These are phyloP conservation scores for pig (Sus scrofa) DNA, from an alignment of 2,113 vertebrate species.

Conservation along the genomic window DNA sequence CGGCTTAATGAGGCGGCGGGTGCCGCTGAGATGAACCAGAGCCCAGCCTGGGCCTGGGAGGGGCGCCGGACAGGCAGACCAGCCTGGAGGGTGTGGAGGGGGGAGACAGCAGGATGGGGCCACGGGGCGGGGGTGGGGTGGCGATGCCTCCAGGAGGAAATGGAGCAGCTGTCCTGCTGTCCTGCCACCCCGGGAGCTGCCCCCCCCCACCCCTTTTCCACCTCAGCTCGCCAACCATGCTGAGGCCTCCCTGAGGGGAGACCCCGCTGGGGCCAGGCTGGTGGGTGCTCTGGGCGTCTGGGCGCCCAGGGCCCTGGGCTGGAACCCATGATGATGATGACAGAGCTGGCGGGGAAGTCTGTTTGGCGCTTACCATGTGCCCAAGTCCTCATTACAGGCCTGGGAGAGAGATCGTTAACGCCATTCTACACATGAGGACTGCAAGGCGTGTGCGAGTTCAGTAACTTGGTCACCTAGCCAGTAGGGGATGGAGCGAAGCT, in stretches of 20 bases:
- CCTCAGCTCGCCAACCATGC: background rate
- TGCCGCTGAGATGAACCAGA: conserved; percentile 85
- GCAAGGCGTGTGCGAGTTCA: background rate
- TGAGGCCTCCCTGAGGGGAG: background rate
- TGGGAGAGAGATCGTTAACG: background rate
- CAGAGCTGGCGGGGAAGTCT: conserved; percentile 5
- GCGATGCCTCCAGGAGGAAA: conserved; percentile 59
- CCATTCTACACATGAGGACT: background rate
- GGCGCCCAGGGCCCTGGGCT: background rate
- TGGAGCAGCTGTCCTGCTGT: conserved; percentile 27
- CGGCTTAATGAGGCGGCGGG: conserved; percentile 83
- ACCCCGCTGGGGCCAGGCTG: background rate
- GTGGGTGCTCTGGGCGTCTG: background rate
- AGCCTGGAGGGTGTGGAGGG: conserved; percentile 44
- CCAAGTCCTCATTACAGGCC: background rate
- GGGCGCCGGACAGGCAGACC: conserved; percentile 72
- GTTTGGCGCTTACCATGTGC: background rate
- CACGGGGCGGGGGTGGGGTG: background rate
- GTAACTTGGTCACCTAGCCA: background rate
- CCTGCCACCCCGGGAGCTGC: background rate
- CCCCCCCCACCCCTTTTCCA: background rate
- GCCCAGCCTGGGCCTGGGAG: conserved; percentile 74
- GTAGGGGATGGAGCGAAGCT: background rate
- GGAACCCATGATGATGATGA: background rate
- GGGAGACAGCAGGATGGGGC: conserved; percentile 49